phyloP scores from a whole-genome alignment of 1,140 invertebrate species.

The Pteromalus puparum region DNA sequence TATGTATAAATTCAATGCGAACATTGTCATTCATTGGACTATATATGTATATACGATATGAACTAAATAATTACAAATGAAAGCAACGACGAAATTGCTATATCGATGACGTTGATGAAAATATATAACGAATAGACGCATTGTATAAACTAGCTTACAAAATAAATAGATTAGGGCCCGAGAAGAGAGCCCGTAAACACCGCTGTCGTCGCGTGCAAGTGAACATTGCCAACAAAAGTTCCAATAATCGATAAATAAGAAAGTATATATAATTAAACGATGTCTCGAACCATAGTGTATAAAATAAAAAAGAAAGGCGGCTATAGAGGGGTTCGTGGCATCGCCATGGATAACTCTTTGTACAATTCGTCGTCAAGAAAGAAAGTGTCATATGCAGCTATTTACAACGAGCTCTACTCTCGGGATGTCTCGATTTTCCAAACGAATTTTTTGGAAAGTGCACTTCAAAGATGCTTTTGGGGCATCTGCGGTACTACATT shows the following conservation, averaged over 20 bases:
- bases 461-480: not conserved
- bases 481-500: not conserved
- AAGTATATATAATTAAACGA: not conserved
- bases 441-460: not conserved
- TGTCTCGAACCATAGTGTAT: not conserved
- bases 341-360: not conserved
- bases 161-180: slow-evolving; percentile 12
- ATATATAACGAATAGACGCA: slow-evolving; percentile 13
- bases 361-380: not conserved
- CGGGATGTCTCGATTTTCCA: not conserved
- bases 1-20: not conserved
- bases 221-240: not conserved
- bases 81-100: slow-evolving; percentile 13
- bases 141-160: slow-evolving; percentile 20
- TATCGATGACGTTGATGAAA: slow-evolving; percentile 40
- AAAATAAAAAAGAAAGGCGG: not conserved
- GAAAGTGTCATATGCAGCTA: not conserved
- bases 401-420: slow-evolving; percentile 4
- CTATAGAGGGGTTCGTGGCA: not conserved
- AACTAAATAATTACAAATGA: slow-evolving; percentile 15
- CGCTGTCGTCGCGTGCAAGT: not conserved
- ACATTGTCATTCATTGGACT: too few relatives aligned
- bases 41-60: slow-evolving; percentile 8
- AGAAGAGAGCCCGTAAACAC: not conserved
- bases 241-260: not conserved